Evolutionary conservation across 2,797 vertebrate species (phyloP).

Genomic region (Melanitta fusca): DNA sequence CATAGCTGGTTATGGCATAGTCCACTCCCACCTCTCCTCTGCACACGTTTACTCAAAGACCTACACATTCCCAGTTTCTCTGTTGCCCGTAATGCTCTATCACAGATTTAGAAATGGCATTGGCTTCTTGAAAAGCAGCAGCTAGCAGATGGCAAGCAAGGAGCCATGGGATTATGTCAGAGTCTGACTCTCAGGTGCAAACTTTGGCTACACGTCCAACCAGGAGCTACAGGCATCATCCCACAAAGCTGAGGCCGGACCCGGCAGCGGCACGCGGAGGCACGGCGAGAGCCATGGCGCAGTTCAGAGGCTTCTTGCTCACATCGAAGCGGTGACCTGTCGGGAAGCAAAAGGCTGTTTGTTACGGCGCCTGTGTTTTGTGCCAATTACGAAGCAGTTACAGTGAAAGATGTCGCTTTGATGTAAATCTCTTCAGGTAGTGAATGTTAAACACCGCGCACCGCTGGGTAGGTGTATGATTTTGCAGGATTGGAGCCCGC

Average conservation of each 20-base stretch:
- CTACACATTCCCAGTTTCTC: neutral
- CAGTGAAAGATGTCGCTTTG: constrained; percentile 48
- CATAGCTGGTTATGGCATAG: neutral
- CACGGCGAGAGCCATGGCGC: accelerated
- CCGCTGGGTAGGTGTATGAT: constrained; percentile 42
- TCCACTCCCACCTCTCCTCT: neutral
- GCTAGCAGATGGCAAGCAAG: neutral
- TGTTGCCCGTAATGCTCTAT: neutral
- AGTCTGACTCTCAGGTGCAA: constrained; percentile 17
- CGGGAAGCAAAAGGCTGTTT: constrained; percentile 31
- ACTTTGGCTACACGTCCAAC: neutral
- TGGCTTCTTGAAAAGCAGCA: neutral
- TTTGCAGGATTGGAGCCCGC: constrained; percentile 4
- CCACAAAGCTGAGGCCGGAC: neutral
- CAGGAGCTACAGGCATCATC: neutral
- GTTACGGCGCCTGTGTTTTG: constrained; percentile 40
- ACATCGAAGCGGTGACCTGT: neutral
- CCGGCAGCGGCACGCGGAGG: neutral
- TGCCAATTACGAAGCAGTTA: constrained; percentile 61
- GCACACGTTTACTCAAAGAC: neutral
- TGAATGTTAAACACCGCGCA: constrained; percentile 47
- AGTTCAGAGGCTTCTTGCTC: neutral
- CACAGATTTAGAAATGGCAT: neutral
- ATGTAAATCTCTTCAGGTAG: constrained; percentile 67
- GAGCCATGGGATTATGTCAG: neutral